phyloP scores from a whole-genome alignment of 2,888 invertebrate genomes.

The Podabrus alpinus region DNA sequence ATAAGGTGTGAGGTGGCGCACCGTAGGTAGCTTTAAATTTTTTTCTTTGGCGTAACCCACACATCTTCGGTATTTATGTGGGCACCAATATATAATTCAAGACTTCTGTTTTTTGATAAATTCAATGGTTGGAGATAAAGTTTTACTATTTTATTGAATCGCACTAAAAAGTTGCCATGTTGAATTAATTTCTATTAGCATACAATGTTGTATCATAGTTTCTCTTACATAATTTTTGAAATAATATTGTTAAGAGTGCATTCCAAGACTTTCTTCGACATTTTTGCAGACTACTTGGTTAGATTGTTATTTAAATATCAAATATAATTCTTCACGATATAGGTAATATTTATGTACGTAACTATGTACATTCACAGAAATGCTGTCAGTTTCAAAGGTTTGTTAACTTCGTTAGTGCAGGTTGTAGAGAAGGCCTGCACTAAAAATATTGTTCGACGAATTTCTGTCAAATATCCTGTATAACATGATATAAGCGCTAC shows the following conservation, averaged over 20 bases:
- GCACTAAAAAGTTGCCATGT: not conserved
- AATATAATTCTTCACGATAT: too few species aligned
- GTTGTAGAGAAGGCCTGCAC: not conserved
- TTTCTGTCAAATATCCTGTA: too few species aligned
- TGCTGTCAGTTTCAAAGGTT: too few species aligned
- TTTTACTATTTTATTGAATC: not conserved
- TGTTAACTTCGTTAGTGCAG: not conserved
- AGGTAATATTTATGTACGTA: too few species aligned
- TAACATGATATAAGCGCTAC: too few species aligned
- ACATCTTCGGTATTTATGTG: not conserved
- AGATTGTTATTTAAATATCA: too few species aligned
- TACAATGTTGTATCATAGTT: not conserved
- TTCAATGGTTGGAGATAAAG: not conserved
- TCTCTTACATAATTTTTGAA: not conserved
- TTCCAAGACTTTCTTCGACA: not conserved
- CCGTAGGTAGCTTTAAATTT: not conserved
- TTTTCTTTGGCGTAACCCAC: not conserved
- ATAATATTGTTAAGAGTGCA: not conserved
- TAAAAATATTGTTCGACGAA: too few species aligned
- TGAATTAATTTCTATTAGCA: not conserved
- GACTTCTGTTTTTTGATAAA: not conserved
- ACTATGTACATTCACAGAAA: too few species aligned
- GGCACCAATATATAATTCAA: constrained; percentile 1
- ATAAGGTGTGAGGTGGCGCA: constrained; percentile 2
- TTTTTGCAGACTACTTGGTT: not conserved